Percentiles rank a stretch among this genome's conserved stretches.
Evolutionary conservation across 2,113 vertebrate genomes (phyloP).

Genomic region (Gallinago undulata): DNA sequence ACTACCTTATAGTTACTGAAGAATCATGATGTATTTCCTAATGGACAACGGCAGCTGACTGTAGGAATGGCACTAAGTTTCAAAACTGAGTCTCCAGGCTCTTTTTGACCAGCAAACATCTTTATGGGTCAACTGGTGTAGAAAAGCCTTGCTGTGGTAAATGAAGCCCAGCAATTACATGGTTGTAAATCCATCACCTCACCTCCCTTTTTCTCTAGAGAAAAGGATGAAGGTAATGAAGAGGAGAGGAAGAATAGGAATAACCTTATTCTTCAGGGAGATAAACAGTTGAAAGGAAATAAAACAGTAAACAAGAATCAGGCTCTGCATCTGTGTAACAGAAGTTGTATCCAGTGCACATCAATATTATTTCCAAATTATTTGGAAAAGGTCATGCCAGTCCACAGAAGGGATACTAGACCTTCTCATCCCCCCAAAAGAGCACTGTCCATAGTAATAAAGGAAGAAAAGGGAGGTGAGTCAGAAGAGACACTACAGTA

Average conservation of each 20-base stretch:
- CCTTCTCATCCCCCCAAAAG: not conserved
- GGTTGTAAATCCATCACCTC: not conserved
- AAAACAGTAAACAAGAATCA: not conserved
- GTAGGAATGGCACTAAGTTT: not conserved
- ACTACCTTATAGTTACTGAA: not conserved
- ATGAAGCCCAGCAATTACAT: not conserved
- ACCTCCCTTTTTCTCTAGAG: not conserved
- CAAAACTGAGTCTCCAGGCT: not conserved
- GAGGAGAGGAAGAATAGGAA: not conserved
- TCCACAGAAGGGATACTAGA: not conserved
- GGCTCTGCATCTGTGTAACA: not conserved
- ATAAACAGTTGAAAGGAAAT: not conserved
- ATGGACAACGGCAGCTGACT: not conserved
- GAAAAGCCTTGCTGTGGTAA: not conserved
- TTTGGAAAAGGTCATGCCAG: not conserved
- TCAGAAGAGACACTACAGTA: not conserved
- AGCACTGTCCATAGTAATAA: not conserved
- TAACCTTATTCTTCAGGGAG: not conserved
- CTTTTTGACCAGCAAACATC: not conserved
- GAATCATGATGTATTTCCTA: not conserved
- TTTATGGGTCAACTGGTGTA: not conserved
- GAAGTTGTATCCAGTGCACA: not conserved
- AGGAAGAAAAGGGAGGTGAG: not conserved
- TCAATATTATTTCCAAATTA: not conserved
- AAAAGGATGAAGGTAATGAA: not conserved